These are phyloP conservation scores for Hedychridium roseum DNA, from an alignment of 2,888 invertebrate species.

Conservation along the genomic window DNA sequence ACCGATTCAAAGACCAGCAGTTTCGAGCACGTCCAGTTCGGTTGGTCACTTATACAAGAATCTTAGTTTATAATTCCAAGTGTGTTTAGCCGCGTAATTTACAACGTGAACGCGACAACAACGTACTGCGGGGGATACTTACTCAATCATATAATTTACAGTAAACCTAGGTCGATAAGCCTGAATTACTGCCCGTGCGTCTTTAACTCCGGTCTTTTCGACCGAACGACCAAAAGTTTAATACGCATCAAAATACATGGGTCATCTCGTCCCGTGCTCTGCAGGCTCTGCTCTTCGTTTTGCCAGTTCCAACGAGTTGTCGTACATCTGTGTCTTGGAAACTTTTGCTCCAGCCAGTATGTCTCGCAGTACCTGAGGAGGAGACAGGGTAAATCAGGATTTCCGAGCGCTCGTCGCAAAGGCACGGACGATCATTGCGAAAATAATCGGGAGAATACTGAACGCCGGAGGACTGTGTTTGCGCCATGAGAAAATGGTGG, in stretches of 20 bases:
- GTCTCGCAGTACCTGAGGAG: too few species aligned
- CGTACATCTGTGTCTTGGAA: too few species aligned
- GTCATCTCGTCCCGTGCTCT: neutral
- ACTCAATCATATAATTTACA: conserved; percentile 37
- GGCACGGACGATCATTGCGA: too few species aligned
- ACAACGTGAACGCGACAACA: conserved; percentile 14
- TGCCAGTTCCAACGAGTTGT: too few species aligned
- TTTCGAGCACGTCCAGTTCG: conserved; percentile 14
- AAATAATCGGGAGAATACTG: conserved; percentile 23
- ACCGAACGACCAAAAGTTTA: conserved; percentile 8
- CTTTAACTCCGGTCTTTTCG: conserved; percentile 4
- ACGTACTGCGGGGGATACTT: conserved; percentile 12
- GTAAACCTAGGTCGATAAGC: conserved; percentile 26
- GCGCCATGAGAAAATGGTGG: too few species aligned
- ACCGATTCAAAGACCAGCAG: conserved; percentile 22
- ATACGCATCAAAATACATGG: conserved; percentile 5
- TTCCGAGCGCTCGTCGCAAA: conserved; percentile 7
- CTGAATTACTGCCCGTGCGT: conserved; percentile 23
- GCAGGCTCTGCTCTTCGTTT: neutral
- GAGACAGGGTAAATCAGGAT: conserved; percentile 12
- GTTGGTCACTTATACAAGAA: too few species aligned
- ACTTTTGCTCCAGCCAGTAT: too few species aligned
- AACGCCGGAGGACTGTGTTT: conserved; percentile 25
- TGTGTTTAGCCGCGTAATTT: conserved; percentile 33
- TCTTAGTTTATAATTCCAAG: conserved; percentile 27